Percentiles rank a stretch among this genome's conserved stretches.
phyloP scores from a whole-genome alignment of 2,113 vertebrate species.

The Vulpes lagopus region DNA sequence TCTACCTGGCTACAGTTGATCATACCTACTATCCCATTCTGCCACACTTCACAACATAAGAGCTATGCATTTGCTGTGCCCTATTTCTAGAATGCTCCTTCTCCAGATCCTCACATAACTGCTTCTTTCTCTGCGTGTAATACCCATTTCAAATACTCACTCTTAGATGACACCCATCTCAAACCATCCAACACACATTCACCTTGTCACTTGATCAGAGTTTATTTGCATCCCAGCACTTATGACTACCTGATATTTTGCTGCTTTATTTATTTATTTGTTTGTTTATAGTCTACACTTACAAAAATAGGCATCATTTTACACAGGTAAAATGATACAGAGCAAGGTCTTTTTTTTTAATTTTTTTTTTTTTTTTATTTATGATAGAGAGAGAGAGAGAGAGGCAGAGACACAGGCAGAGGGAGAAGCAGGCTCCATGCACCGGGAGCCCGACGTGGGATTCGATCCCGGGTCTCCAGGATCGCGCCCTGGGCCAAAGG shows the following conservation, averaged over 20 bases:
- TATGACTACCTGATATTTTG: neutral
- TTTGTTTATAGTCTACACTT: neutral
- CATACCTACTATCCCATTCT: accelerated
- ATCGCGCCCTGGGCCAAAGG: too few species aligned
- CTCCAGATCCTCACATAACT: neutral
- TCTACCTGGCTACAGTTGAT: neutral
- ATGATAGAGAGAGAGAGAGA: too few species aligned
- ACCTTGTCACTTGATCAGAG: neutral
- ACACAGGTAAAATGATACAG: neutral
- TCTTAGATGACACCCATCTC: neutral
- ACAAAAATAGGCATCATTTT: neutral
- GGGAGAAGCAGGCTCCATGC: too few species aligned
- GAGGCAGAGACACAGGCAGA: too few species aligned
- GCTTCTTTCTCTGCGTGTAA: neutral
- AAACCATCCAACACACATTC: neutral
- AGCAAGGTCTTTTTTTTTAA: neutral
- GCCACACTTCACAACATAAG: accelerated
- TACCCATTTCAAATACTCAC: neutral
- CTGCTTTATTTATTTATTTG: neutral
- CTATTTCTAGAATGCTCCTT: neutral
- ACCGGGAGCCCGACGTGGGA: too few species aligned
- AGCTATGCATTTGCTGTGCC: neutral
- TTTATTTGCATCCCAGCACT: neutral
- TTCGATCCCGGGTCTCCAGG: too few species aligned
- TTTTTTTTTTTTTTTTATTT: too few species aligned